Conservation (phyloP, 2,797 vertebrate species). For the Microctenopoma lineatum region DNA sequence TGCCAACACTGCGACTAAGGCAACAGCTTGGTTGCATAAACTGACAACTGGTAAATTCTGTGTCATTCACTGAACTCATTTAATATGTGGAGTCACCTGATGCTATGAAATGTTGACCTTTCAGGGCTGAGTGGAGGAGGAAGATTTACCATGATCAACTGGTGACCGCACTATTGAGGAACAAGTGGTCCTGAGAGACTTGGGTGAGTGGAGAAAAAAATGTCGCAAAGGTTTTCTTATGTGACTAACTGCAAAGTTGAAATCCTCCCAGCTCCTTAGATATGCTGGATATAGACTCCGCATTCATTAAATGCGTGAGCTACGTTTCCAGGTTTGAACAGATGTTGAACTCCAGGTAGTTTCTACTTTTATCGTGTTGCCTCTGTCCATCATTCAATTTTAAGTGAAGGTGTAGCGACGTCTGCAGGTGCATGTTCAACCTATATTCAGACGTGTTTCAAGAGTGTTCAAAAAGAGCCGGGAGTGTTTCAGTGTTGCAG, state of each 20-base stretch:
- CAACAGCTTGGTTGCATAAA: conserved; percentile 68
- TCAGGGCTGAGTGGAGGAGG: neutral
- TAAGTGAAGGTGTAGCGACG: neutral
- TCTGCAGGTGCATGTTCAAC: neutral
- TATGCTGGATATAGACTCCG: no score
- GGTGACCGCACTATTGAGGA: neutral
- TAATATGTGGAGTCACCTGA: neutral
- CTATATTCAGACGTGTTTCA: neutral
- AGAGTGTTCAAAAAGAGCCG: neutral
- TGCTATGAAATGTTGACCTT: neutral
- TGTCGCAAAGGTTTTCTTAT: neutral
- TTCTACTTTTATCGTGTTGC: neutral
- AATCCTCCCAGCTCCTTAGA: neutral
- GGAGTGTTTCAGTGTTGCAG: neutral
- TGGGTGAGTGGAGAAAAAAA: neutral
- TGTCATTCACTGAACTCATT: conserved; percentile 2
- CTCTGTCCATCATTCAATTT: neutral
- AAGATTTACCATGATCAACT: neutral
- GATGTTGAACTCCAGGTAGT: conserved; percentile 10
- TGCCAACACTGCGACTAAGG: conserved; percentile 41
- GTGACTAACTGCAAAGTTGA: neutral
- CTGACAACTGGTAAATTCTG: conserved; percentile 12
- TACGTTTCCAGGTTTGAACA: neutral
- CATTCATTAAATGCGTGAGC: conserved; percentile 3
- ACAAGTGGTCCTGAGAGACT: neutral